phyloP scores from a whole-genome alignment of 1,140 invertebrate species.

The Coboldia fuscipes region DNA sequence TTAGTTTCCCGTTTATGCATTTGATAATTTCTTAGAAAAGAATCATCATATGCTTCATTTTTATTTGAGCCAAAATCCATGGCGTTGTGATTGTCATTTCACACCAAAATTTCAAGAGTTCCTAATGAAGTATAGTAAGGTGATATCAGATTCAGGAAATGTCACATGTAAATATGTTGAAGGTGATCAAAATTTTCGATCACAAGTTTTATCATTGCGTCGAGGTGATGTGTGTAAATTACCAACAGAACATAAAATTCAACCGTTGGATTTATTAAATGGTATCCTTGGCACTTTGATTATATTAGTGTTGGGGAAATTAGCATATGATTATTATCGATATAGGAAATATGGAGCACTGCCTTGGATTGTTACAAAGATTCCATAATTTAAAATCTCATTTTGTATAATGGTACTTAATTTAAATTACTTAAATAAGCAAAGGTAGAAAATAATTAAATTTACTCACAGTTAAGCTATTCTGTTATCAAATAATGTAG shows the following conservation, averaged over 20 bases:
- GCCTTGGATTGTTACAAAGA: slow-evolving; percentile 56
- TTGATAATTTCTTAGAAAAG: slow-evolving; percentile 50
- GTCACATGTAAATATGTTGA: slow-evolving; percentile 15
- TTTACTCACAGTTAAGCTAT: too few species aligned
- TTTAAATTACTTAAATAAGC: too few species aligned
- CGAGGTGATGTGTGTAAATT: slow-evolving; percentile 40
- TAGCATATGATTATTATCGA: slow-evolving; percentile 57
- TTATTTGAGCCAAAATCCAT: slow-evolving; percentile 51
- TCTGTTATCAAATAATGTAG: too few species aligned
- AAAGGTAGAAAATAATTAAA: too few species aligned
- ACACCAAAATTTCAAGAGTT: slow-evolving; percentile 52
- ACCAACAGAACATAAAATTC: slow-evolving; percentile 23
- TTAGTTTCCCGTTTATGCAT: slow-evolving; percentile 50
- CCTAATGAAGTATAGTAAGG: slow-evolving; percentile 41
- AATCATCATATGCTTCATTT: slow-evolving; percentile 44
- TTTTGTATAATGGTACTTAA: too few species aligned
- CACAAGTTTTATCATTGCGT: slow-evolving; percentile 42
- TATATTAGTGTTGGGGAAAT: slow-evolving; percentile 43
- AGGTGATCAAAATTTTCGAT: slow-evolving; percentile 14
- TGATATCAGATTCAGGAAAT: slow-evolving; percentile 34
- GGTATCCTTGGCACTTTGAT: slow-evolving; percentile 40
- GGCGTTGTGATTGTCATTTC: slow-evolving; percentile 59
- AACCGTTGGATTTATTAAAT: slow-evolving; percentile 49
- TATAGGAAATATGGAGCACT: slow-evolving; percentile 56
- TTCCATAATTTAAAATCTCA: too few species aligned